Conservation (phyloP, 2,888 invertebrate genomes). For the Cotesia congregata region DNA sequence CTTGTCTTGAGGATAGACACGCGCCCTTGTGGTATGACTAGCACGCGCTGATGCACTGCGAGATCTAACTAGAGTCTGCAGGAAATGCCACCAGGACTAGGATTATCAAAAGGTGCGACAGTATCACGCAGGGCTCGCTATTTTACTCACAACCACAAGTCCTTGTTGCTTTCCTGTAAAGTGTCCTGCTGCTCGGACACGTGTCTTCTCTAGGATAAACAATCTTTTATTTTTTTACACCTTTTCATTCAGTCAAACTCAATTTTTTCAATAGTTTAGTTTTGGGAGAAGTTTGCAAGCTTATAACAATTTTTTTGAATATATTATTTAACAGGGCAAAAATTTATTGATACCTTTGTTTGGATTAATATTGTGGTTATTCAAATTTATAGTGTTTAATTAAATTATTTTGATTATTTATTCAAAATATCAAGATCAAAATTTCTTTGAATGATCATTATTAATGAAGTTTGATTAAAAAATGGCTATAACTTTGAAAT, state of each 20-base stretch:
- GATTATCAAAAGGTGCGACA: slow-evolving; percentile 7
- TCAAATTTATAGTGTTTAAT: too few relatives aligned
- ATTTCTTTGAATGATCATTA: too few relatives aligned
- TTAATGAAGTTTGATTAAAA: too few relatives aligned
- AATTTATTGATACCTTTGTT: too few relatives aligned
- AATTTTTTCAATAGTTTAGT: too few relatives aligned
- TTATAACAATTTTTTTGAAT: too few relatives aligned
- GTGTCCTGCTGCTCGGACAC: slow-evolving; percentile 37
- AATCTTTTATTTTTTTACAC: slow-evolving; percentile 10
- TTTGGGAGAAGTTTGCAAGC: too few relatives aligned
- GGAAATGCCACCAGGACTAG: background rate
- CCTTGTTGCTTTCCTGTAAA: slow-evolving; percentile 16
- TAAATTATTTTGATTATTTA: too few relatives aligned
- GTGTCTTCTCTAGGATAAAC: slow-evolving; percentile 17
- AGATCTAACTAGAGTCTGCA: background rate
- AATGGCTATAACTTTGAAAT: too few relatives aligned
- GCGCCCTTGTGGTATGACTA: background rate
- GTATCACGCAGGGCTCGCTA: slow-evolving; percentile 24
- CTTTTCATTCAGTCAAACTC: background rate
- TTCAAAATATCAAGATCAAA: too few relatives aligned
- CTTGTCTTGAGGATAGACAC: background rate
- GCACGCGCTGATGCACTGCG: slow-evolving; percentile 14
- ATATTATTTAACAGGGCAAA: too few relatives aligned
- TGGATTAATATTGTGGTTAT: too few relatives aligned
- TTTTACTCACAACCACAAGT: slow-evolving; percentile 28